These are phyloP conservation scores for Falco punctatus DNA, from an alignment of 2,113 vertebrate genomes.

Conservation along the genomic window DNA sequence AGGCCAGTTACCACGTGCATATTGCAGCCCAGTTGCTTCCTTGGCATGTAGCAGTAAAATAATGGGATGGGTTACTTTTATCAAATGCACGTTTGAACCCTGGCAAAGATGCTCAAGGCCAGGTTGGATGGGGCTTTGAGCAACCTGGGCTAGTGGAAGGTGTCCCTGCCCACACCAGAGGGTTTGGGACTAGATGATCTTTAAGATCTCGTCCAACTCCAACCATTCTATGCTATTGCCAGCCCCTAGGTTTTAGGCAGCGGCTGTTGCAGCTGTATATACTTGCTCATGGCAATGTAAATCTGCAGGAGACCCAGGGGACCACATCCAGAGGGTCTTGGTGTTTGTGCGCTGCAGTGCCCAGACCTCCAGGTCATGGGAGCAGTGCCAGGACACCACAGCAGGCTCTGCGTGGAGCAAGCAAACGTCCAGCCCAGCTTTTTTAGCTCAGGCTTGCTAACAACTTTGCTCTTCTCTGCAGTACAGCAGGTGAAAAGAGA, in stretches of 20 bases:
- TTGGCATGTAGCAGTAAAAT: background rate
- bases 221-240: background rate
- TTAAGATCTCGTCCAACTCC: background rate
- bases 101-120: background rate
- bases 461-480: background rate
- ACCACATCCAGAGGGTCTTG: accelerated
- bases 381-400: background rate
- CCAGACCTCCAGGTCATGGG: background rate
- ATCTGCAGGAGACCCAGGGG: background rate
- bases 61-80: background rate
- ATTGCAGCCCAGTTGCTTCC: background rate
- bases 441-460: accelerated
- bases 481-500: background rate
- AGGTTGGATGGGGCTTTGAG: background rate
- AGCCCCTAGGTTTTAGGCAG: background rate
- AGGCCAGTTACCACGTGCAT: background rate
- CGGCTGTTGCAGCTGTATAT: background rate
- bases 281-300: background rate
- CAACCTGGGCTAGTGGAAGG: background rate
- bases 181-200: background rate
- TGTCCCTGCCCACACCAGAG: background rate
- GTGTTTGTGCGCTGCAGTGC: background rate
- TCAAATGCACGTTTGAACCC: accelerated
- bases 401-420: background rate
- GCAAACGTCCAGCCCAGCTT: background rate